Conservation (phyloP, 2,797 vertebrate species). For the Coilia nasus region DNA sequence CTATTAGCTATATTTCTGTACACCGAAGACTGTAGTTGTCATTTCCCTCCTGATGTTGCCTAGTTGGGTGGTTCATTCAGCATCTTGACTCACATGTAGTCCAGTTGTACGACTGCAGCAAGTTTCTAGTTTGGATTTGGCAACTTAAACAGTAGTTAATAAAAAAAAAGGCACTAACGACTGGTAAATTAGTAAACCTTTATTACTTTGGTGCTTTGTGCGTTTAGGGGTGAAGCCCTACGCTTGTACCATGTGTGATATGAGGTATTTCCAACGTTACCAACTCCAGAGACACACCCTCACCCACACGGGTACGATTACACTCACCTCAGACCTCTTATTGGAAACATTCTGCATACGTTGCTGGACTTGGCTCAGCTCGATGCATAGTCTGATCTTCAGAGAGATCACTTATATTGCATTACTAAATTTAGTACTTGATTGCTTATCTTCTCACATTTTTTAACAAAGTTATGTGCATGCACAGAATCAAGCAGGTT, state of each 20-base stretch:
- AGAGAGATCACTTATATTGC: not conserved
- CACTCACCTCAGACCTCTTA: not conserved
- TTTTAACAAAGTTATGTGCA: not conserved
- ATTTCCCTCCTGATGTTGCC: not conserved
- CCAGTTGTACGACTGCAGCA: constrained; percentile 43
- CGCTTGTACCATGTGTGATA: constrained; percentile 83
- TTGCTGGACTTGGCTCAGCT: not conserved
- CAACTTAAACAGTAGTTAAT: constrained; percentile 16
- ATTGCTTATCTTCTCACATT: not conserved
- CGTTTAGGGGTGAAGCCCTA: constrained; percentile 83
- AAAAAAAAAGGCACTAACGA: constrained; percentile 21
- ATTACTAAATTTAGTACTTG: constrained; percentile 1
- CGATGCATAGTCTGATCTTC: not conserved
- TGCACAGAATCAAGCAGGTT: constrained; percentile 22
- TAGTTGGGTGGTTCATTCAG: not conserved
- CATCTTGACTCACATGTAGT: constrained; percentile 2
- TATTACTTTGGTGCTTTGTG: constrained; percentile 45
- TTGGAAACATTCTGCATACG: constrained; percentile 1
- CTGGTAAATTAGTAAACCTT: constrained; percentile 26
- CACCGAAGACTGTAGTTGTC: not conserved
- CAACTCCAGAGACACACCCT: constrained; percentile 86
- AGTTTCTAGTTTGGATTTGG: constrained; percentile 49
- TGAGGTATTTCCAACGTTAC: constrained; percentile 88
- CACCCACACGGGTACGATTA: constrained; percentile 72
- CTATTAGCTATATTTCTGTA: not conserved